These are phyloP conservation scores for Rotaria sp. DNA, from an alignment of 2,888 invertebrate species.

Conservation along the genomic window DNA sequence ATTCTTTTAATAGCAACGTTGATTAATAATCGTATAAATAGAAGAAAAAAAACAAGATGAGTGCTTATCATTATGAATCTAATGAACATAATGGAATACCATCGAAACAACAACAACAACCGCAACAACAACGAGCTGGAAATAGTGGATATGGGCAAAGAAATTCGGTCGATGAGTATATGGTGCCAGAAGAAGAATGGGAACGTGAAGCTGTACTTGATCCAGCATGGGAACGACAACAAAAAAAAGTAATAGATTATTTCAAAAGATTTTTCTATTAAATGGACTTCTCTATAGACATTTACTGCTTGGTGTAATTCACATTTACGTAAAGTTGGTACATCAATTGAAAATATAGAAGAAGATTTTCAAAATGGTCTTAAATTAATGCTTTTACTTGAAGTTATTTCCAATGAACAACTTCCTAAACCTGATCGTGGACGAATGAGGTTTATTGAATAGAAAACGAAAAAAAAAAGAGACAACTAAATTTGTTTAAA, in stretches of 20 bases:
- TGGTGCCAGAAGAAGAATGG: conserved; percentile 99
- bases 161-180: conserved; percentile 60
- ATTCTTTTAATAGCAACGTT: background rate
- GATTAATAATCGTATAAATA: background rate
- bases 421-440: conserved; percentile 97
- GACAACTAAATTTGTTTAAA: background rate
- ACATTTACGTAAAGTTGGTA: conserved; percentile 95
- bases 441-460: conserved; percentile 69
- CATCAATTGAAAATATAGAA: conserved; percentile 95
- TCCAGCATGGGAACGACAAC: conserved; percentile 99
- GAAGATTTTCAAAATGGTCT: conserved; percentile 99
- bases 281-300: conserved; percentile 58
- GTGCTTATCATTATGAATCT: background rate
- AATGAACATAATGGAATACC: background rate
- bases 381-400: conserved; percentile 94
- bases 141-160: background rate
- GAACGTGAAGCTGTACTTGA: conserved; percentile 97
- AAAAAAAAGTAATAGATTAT: conserved; percentile 55
- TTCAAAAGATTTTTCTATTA: background rate
- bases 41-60: background rate
- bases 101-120: background rate
- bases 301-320: conserved; percentile 99
- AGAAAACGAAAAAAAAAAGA: background rate
- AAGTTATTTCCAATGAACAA: conserved; percentile 89
- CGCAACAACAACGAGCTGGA: background rate